A percentile compares a stretch with the other conserved stretches of the same genome.
Evolutionary conservation across 2,797 vertebrate species (phyloP).

Genomic region (Anisognathus igniventris): DNA sequence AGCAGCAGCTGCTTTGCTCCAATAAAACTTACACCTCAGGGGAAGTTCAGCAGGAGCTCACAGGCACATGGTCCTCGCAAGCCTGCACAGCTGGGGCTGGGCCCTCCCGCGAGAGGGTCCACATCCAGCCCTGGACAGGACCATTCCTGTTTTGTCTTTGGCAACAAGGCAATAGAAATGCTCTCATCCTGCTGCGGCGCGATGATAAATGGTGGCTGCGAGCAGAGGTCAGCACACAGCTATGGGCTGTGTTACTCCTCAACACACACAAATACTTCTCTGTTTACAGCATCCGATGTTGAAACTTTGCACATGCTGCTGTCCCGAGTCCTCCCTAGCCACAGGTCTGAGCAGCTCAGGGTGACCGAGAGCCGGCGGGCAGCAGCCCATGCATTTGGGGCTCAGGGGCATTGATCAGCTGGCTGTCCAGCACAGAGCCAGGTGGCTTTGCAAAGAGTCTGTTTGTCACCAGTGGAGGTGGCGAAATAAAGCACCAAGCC

Average conservation of each 20-base stretch:
- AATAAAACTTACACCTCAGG: neutral
- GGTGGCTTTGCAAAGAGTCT: neutral
- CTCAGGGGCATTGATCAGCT: neutral
- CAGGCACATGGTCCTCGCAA: neutral
- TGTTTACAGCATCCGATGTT: conserved; percentile 30
- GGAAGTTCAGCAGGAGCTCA: neutral
- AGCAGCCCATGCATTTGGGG: neutral
- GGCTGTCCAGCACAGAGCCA: neutral
- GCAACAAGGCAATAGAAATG: neutral
- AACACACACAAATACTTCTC: conserved; percentile 1
- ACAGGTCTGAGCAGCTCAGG: fast-evolving
- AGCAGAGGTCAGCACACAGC: conserved; percentile 21
- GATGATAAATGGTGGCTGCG: neutral
- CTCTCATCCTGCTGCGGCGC: neutral
- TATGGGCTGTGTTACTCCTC: neutral
- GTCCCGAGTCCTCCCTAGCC: neutral
- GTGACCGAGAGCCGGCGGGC: neutral
- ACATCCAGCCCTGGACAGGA: neutral
- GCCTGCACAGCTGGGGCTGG: neutral
- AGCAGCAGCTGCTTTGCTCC: neutral
- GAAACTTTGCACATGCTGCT: conserved; percentile 3
- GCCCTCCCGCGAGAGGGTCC: neutral
- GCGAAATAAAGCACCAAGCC: neutral
- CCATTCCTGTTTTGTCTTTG: conserved; percentile 16
- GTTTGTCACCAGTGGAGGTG: neutral